Evolutionary conservation across 2,113 vertebrate species (phyloP).

Genomic region (Hyla sarda): DNA sequence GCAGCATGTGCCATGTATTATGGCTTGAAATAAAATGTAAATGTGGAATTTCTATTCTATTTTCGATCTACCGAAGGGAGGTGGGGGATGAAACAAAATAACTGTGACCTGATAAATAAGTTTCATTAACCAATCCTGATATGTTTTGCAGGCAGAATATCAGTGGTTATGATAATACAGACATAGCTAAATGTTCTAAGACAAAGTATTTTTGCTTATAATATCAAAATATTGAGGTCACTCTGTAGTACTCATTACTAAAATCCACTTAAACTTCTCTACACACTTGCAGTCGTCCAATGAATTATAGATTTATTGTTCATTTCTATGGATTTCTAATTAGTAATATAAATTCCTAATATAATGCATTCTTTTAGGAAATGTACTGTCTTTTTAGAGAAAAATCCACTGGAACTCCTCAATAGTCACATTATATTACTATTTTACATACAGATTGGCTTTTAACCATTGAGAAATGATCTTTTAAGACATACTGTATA

Average conservation of each 20-base stretch:
- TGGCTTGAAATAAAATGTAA: constrained; percentile 1
- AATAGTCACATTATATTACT: too few relatives aligned
- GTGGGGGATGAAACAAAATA: not conserved
- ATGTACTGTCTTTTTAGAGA: not conserved
- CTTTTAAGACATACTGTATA: too few relatives aligned
- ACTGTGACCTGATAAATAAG: not conserved
- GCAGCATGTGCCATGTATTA: not conserved
- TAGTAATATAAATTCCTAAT: not conserved
- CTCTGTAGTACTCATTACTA: not conserved
- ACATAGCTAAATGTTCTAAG: not conserved
- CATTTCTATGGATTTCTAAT: not conserved
- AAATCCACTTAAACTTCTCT: not conserved
- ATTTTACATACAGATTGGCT: too few relatives aligned
- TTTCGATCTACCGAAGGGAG: not conserved
- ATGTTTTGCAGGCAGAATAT: not conserved
- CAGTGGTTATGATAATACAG: not conserved
- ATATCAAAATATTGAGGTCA: not conserved
- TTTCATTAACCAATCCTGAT: not conserved
- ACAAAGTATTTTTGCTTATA: not conserved
- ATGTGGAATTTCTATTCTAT: not conserved
- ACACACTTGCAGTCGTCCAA: not conserved
- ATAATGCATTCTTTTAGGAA: not conserved
- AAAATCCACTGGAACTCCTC: too few relatives aligned
- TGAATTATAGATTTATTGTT: not conserved
- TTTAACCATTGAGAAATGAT: too few relatives aligned